A percentile compares a stretch with the other conserved stretches of the same genome.
Conservation (phyloP, 2,113 vertebrate genomes). For the Dolichallabes microphthalmus region DNA sequence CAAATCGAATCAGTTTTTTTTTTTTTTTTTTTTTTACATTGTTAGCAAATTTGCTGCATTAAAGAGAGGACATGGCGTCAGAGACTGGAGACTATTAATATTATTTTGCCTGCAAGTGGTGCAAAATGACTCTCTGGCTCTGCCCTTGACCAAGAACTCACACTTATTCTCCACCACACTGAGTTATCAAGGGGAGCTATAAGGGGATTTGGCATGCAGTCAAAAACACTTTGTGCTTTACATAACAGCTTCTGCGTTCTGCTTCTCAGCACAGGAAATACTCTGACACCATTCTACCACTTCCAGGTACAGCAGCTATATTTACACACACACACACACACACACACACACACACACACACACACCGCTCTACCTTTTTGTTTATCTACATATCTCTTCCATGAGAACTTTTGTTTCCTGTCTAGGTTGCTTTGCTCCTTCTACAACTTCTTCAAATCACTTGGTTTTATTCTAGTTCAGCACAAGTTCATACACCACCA, state of each 20-base stretch:
- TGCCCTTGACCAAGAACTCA: slow-evolving; percentile 31
- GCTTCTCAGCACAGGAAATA: slow-evolving; percentile 9
- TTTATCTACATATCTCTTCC: not conserved
- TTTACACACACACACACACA: not conserved
- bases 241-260: slow-evolving; percentile 5
- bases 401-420: not conserved
- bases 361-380: not conserved
- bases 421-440: not conserved
- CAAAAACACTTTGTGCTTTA: slow-evolving; percentile 31
- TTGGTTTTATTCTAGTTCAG: not conserved
- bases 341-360: not conserved
- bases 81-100: slow-evolving; percentile 21
- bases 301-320: slow-evolving; percentile 31
- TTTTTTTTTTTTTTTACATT: not conserved
- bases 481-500: not conserved
- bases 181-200: slow-evolving; percentile 12
- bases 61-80: not conserved
- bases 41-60: slow-evolving; percentile 13
- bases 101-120: slow-evolving; percentile 24
- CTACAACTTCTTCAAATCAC: not conserved
- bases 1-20: not conserved
- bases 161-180: not conserved
- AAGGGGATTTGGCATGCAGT: slow-evolving; percentile 26
- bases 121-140: not conserved
- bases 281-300: slow-evolving; percentile 18